A percentile compares a stretch with the other conserved stretches of the same genome.
These are phyloP conservation scores for Hypothenemus hampei DNA, from an alignment of 1,140 invertebrate genomes.

Conservation along the genomic window DNA sequence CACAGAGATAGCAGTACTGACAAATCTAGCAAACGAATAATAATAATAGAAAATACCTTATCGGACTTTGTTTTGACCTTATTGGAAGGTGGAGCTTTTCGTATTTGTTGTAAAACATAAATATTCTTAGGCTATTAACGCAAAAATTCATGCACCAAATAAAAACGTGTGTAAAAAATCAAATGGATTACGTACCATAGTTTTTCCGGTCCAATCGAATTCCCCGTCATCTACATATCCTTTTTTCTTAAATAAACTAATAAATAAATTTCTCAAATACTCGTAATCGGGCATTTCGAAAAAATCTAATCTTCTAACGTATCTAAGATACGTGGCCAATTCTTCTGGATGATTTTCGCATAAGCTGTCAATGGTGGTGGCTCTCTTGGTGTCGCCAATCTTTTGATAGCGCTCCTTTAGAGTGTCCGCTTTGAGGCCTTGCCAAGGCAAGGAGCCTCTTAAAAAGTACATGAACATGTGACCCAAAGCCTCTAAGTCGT, in stretches of 20 bases:
- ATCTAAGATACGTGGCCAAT: constrained; percentile 95
- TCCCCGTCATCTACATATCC: constrained; percentile 92
- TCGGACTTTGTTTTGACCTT: constrained; percentile 78
- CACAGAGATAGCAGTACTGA: constrained; percentile 7
- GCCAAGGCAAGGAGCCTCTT: constrained; percentile 97
- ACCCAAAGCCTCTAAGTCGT: constrained; percentile 97
- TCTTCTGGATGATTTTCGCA: constrained; percentile 98
- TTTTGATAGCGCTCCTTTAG: constrained; percentile 99
- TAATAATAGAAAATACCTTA: constrained; percentile 57
- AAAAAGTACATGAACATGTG: constrained; percentile 99
- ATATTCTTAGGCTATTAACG: constrained; percentile 69
- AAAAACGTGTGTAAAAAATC: constrained; percentile 9
- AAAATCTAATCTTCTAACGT: constrained; percentile 96
- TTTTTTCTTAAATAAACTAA: constrained; percentile 89
- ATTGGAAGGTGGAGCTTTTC: constrained; percentile 77
- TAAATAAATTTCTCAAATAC: constrained; percentile 92
- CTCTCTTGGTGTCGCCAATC: constrained; percentile 98
- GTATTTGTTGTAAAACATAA: constrained; percentile 67
- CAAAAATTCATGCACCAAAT: neutral
- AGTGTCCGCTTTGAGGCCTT: constrained; percentile 98
- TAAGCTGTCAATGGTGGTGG: constrained; percentile 94
- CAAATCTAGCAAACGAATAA: constrained; percentile 4
- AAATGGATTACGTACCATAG: constrained; percentile 62
- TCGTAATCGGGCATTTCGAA: constrained; percentile 99
- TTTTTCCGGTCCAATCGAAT: constrained; percentile 98